These are phyloP conservation scores for Brachyptera risi DNA, from an alignment of 2,888 invertebrate genomes.

Conservation along the genomic window DNA sequence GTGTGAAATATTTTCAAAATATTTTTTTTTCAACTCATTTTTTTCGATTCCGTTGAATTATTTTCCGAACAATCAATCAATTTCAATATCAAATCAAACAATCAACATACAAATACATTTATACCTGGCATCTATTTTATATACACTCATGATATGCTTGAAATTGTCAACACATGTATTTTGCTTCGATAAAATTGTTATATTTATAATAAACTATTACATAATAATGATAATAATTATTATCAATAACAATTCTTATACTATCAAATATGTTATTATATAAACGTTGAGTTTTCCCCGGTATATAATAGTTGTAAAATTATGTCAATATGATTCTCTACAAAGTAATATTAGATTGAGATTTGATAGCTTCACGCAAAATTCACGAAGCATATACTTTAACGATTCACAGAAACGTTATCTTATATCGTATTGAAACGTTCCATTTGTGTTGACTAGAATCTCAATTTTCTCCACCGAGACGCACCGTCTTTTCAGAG, in stretches of 20 bases:
- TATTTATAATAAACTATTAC: background rate
- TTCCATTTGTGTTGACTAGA: too few species aligned
- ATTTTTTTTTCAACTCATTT: too few species aligned
- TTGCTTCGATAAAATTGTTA: background rate
- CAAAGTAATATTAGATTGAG: background rate
- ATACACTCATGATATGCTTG: background rate
- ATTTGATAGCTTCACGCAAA: background rate
- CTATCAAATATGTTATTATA: background rate
- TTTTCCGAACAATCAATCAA: too few species aligned
- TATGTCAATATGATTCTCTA: background rate
- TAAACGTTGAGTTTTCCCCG: conserved; percentile 12
- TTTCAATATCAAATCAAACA: too few species aligned
- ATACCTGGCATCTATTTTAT: background rate
- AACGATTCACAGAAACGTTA: too few species aligned
- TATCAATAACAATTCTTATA: background rate
- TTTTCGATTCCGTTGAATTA: too few species aligned
- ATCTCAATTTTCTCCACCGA: too few species aligned
- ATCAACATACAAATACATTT: too few species aligned
- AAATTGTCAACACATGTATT: background rate
- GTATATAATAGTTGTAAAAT: background rate
- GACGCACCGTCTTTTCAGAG: too few species aligned
- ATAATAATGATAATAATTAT: background rate
- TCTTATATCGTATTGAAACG: too few species aligned
- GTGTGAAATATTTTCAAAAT: too few species aligned
- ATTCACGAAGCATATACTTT: too few species aligned